Conservation (phyloP, 2,888 invertebrate genomes). For the Agapostemon virescens region DNA sequence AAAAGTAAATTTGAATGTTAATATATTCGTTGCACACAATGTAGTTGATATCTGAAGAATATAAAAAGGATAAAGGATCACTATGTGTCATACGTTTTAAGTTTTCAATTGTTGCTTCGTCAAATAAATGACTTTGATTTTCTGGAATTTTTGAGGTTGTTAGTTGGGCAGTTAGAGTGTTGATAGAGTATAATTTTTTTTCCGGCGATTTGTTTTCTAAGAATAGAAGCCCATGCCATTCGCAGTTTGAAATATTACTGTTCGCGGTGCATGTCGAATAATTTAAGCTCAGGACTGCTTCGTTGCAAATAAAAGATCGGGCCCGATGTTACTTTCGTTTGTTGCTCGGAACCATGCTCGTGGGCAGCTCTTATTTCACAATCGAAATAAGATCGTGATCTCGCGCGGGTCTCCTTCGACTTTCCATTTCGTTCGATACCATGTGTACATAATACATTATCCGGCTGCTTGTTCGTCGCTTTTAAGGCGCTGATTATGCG, state of each 20-base stretch:
- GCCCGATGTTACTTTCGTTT: conserved; percentile 51
- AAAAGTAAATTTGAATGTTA: no score
- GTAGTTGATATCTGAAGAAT: no score
- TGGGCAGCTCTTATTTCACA: conserved; percentile 64
- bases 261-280: background rate
- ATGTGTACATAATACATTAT: conserved; percentile 58
- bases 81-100: no score
- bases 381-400: conserved; percentile 68
- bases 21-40: no score
- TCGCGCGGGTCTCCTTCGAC: conserved; percentile 63
- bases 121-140: no score
- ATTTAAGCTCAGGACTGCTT: background rate
- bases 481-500: conserved; percentile 61
- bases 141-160: no score
- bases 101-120: no score
- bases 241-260: conserved; percentile 6
- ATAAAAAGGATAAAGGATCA: no score
- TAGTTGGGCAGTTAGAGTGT: background rate
- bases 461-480: conserved; percentile 54
- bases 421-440: conserved; percentile 68
- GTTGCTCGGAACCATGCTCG: conserved; percentile 25
- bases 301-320: conserved; percentile 27
- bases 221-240: background rate
- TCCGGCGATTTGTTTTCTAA: background rate
- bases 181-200: background rate